These are phyloP conservation scores for Gastracanthus pulcherrimus DNA, from an alignment of 2,888 invertebrate species.

Conservation along the genomic window DNA sequence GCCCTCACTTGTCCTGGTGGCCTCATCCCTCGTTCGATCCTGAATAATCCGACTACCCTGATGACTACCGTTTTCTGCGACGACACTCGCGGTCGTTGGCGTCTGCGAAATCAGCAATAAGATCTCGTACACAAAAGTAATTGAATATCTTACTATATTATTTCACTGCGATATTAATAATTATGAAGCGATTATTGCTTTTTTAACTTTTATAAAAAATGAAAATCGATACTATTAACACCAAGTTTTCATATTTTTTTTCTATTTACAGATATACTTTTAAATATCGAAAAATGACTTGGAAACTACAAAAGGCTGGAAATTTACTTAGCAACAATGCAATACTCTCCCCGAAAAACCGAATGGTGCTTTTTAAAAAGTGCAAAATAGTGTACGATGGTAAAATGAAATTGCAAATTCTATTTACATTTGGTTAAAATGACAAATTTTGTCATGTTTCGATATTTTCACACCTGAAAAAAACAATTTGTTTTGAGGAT, in stretches of 20 bases:
- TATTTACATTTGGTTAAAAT: constrained; percentile 60
- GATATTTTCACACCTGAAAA: constrained; percentile 58
- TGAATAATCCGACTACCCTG: constrained; percentile 72
- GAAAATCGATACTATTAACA: no score
- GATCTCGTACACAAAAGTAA: constrained; percentile 16
- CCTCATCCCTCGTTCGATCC: constrained; percentile 71
- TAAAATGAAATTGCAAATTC: neutral
- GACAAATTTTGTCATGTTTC: constrained; percentile 56
- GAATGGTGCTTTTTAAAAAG: constrained; percentile 8
- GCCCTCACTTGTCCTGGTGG: constrained; percentile 69
- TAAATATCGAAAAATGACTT: constrained; percentile 61
- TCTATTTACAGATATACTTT: neutral
- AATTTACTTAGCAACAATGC: no score
- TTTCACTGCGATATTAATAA: neutral
- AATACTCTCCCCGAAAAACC: neutral
- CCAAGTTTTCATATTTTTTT: no score
- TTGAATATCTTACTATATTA: neutral
- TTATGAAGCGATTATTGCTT: no score
- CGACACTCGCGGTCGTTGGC: constrained; percentile 59
- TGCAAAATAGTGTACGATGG: constrained; percentile 19
- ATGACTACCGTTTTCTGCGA: constrained; percentile 65
- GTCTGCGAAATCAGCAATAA: constrained; percentile 50
- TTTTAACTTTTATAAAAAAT: no score
- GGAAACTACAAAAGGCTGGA: no score
- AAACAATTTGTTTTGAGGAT: constrained; percentile 14